These are phyloP conservation scores for Cheilinus undulatus DNA, from an alignment of 2,113 vertebrate species.

Conservation along the genomic window DNA sequence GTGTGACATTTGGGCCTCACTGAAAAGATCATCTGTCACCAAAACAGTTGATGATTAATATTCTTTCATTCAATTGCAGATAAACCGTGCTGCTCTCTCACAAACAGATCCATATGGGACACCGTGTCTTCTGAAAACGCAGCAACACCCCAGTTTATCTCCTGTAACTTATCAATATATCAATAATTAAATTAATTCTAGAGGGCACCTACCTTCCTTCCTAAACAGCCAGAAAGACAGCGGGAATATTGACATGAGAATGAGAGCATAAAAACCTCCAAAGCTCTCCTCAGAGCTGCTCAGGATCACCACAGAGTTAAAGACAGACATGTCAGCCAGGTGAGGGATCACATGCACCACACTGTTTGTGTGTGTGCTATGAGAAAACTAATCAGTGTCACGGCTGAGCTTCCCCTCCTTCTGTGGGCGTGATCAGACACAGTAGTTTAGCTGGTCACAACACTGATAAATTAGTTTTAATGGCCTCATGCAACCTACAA, in stretches of 20 bases:
- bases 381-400: slow-evolving; percentile 4
- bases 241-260: slow-evolving; percentile 56
- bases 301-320: slow-evolving; percentile 4
- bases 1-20: too few relatives aligned
- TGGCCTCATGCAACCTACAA: too few relatives aligned
- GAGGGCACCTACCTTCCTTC: slow-evolving; percentile 61
- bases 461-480: too few relatives aligned
- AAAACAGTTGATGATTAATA: too few relatives aligned
- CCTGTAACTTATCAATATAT: too few relatives aligned
- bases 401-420: slow-evolving; percentile 20
- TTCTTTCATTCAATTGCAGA: too few relatives aligned
- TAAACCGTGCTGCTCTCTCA: too few relatives aligned
- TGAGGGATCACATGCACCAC: background rate
- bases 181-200: background rate
- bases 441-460: too few relatives aligned
- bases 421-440: slow-evolving; percentile 24
- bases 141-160: too few relatives aligned
- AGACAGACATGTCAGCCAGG: slow-evolving; percentile 27
- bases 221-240: slow-evolving; percentile 57
- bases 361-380: background rate
- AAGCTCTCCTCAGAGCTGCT: slow-evolving; percentile 13
- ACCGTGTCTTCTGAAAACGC: too few relatives aligned
- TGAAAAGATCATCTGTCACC: too few relatives aligned
- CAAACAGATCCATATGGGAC: too few relatives aligned
- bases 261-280: slow-evolving; percentile 41